A percentile compares a stretch with the other conserved stretches of the same genome.
Evolutionary conservation across 2,797 vertebrate species (phyloP).

Genomic region (Moxostoma hubbsi): DNA sequence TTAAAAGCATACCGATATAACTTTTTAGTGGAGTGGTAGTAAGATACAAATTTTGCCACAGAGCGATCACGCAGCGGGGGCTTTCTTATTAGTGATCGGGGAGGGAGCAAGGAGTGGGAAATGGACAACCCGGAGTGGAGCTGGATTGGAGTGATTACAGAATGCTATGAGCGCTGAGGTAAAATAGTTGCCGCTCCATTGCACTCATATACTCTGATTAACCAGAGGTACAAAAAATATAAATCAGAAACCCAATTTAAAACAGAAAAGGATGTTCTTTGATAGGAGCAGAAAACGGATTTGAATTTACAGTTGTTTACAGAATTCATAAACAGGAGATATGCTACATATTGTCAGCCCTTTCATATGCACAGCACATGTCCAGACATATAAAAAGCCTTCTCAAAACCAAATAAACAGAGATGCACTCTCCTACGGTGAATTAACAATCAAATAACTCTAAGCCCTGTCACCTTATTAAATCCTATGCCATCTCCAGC

Average conservation of each 20-base stretch:
- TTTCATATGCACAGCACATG: neutral
- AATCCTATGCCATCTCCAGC: slow-evolving; percentile 21
- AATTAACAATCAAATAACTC: slow-evolving; percentile 39
- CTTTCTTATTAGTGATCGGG: too few relatives aligned
- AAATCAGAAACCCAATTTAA: neutral
- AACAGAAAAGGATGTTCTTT: slow-evolving; percentile 1
- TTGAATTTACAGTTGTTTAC: slow-evolving; percentile 24
- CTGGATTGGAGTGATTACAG: too few relatives aligned
- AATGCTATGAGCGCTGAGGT: too few relatives aligned
- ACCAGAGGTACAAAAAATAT: neutral
- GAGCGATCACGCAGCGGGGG: too few relatives aligned
- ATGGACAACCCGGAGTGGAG: too few relatives aligned
- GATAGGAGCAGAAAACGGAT: neutral
- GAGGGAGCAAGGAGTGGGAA: too few relatives aligned
- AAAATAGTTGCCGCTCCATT: too few relatives aligned
- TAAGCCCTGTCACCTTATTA: slow-evolving; percentile 27
- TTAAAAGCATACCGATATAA: too few relatives aligned
- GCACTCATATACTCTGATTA: neutral
- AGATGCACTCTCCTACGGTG: slow-evolving; percentile 26
- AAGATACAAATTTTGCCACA: too few relatives aligned
- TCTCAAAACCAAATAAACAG: slow-evolving; percentile 8
- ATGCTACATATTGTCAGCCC: slow-evolving; percentile 24
- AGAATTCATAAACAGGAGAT: slow-evolving; percentile 15
- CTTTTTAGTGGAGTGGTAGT: too few relatives aligned
- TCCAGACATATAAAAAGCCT: slow-evolving; percentile 11